A percentile compares a stretch with the other conserved stretches of the same genome.
Evolutionary conservation across 2,797 vertebrate species (phyloP).

Genomic region (Hippoglossus hippoglossus): DNA sequence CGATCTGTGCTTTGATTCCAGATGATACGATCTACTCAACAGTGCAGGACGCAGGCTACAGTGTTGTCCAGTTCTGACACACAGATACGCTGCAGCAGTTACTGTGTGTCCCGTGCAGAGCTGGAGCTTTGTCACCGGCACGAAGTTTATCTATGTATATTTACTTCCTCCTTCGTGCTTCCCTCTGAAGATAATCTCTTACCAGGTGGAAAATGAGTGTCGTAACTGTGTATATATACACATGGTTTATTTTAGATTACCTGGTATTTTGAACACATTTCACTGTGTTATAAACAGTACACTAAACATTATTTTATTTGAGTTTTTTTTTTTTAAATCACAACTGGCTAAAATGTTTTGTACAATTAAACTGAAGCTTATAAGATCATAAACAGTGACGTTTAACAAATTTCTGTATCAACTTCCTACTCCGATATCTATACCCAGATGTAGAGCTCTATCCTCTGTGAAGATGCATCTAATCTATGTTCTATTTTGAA

Average conservation of each 20-base stretch:
- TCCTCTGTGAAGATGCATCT: neutral
- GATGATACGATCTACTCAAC: constrained; percentile 73
- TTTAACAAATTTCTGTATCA: neutral
- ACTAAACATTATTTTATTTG: neutral
- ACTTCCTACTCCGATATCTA: neutral
- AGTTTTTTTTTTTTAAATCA: neutral
- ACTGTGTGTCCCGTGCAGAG: neutral
- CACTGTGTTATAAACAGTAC: constrained; percentile 22
- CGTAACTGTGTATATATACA: constrained; percentile 1
- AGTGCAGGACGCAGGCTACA: constrained; percentile 75
- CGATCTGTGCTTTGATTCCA: constrained; percentile 57
- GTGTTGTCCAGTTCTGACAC: constrained; percentile 74
- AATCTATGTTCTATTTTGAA: neutral
- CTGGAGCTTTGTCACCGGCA: neutral
- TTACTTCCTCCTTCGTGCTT: constrained; percentile 40
- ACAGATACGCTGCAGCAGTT: neutral
- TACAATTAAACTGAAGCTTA: neutral
- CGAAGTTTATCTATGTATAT: neutral
- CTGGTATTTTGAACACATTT: constrained; percentile 14
- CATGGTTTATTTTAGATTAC: neutral
- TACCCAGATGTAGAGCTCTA: neutral
- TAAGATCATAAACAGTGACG: neutral
- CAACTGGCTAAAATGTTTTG: neutral
- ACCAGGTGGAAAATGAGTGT: neutral
- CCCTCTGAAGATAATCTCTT: constrained; percentile 4